A percentile compares a stretch with the other conserved stretches of the same genome.
Conservation (phyloP, 2,797 vertebrate genomes). For the Cyclopterus lumpus region DNA sequence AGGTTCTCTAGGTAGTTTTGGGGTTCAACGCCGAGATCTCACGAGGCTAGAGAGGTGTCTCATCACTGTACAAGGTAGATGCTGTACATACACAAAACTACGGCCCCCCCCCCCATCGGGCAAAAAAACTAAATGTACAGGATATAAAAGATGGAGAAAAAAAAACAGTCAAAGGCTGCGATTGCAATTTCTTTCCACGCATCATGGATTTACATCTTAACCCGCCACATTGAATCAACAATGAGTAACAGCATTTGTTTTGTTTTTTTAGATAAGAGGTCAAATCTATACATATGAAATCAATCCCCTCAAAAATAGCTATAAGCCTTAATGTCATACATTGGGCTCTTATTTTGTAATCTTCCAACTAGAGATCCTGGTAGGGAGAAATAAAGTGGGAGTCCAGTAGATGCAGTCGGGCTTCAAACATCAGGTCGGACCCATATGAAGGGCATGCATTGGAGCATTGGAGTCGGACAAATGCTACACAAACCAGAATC, state of each 20-base stretch:
- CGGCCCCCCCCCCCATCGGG: slow-evolving; percentile 36
- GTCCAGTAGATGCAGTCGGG: slow-evolving; percentile 33
- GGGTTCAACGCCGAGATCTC: slow-evolving; percentile 38
- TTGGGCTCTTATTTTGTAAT: slow-evolving; percentile 28
- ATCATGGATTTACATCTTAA: slow-evolving; percentile 36
- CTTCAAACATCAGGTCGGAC: slow-evolving; percentile 47
- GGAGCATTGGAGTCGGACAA: slow-evolving; percentile 59
- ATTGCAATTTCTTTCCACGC: slow-evolving; percentile 41
- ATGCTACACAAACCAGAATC: slow-evolving; percentile 40
- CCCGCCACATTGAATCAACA: slow-evolving; percentile 22
- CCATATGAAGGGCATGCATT: slow-evolving; percentile 34
- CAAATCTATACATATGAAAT: slow-evolving; percentile 38
- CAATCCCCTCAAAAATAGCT: slow-evolving; percentile 9
- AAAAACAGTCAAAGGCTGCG: slow-evolving; percentile 32
- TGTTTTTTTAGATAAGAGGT: slow-evolving; percentile 8
- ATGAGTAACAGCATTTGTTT: background rate
- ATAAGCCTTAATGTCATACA: slow-evolving; percentile 11
- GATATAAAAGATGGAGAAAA: slow-evolving; percentile 18
- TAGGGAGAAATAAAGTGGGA: slow-evolving; percentile 11
- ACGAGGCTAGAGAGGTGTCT: slow-evolving; percentile 56
- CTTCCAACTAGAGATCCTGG: slow-evolving; percentile 28
- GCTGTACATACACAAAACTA: slow-evolving; percentile 64
- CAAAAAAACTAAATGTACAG: slow-evolving; percentile 67
- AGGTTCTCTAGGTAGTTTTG: slow-evolving; percentile 62
- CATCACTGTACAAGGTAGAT: slow-evolving; percentile 64